Evolutionary conservation across 2,888 invertebrate genomes (phyloP), one percentile per base, ranked within the genome.

Genomic region (Marasmarcha lunaedactyla): DNA sequence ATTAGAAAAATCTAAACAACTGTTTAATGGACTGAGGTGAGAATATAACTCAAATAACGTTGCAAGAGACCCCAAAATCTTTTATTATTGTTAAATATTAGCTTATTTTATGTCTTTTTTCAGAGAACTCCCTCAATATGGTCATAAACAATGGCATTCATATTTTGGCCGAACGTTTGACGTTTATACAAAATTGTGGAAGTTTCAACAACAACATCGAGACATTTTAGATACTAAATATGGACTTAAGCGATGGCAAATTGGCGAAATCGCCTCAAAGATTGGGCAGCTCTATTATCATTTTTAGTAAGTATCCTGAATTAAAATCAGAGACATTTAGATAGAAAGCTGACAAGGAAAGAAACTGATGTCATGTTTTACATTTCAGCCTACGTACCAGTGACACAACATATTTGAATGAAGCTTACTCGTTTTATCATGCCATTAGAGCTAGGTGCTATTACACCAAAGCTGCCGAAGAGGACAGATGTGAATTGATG

Each of bases 201-300:
- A 97, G 77, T 98, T 95, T 71, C 98, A 98, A 74, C 97, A 98
- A 69, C 95, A 96, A 68, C 96, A 98, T 78, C 89, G 97, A 78
- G 89, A 90, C 71, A 87, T 95, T 46, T 85, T 98, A 53, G 97
- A 98, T 71, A 89, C 89, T 47, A 95, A 96, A 76, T 98, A 97
- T 74, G 96, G 95, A 25, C 85, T 98, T 56, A 97, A 98, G 66
- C 85, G 98, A 54, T 98, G 98, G 97, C 98, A 98, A 79, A 97
- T 98, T 55, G 98, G 98, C 39, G 98, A 98, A 83, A 97, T 98
- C 50, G 98, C 97, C 37, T 97, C 97, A 39, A 98, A 98, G 86
- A 98, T 98, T 66, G 98, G 98, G 50, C 98, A 98, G 79, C 90
- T 98, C 20, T 98, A 98, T 79, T 98, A 98, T 74, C 97, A 97